phyloP scores from a whole-genome alignment of 2,888 invertebrate species.

The Xestia sexstrigata region DNA sequence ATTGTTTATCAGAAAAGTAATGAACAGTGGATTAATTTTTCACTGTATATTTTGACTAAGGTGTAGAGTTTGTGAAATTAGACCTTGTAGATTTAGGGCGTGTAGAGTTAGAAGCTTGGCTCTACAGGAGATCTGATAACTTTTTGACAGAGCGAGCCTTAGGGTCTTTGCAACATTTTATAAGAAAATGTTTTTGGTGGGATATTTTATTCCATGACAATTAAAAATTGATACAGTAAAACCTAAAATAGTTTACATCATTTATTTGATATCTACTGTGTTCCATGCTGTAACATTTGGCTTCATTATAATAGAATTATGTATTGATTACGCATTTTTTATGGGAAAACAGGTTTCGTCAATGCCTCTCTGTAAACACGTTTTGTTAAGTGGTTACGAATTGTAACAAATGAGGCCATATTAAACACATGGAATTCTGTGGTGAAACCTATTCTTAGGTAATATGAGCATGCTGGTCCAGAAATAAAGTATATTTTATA shows the following conservation, averaged over 20 bases:
- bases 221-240: not conserved
- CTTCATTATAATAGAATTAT: constrained; percentile 45
- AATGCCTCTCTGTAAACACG: constrained; percentile 36
- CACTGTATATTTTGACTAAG: too few species aligned
- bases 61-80: too few species aligned
- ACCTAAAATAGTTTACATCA: not conserved
- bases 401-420: constrained; percentile 11
- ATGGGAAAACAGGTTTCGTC: constrained; percentile 57
- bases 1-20: too few species aligned
- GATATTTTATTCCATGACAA: not conserved
- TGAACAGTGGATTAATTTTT: too few species aligned
- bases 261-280: not conserved
- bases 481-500: not conserved
- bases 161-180: too few species aligned
- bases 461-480: not conserved
- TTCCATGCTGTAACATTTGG: constrained; percentile 28
- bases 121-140: too few species aligned
- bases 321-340: constrained; percentile 48
- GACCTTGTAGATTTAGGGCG: too few species aligned
- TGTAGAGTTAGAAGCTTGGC: too few species aligned
- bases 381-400: constrained; percentile 14
- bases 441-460: not conserved
- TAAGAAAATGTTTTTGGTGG: too few species aligned
- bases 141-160: too few species aligned
- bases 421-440: not conserved